Percentiles rank a stretch among this genome's conserved stretches.
These are phyloP conservation scores for Ageneiosus marmoratus DNA, from an alignment of 2,113 vertebrate species.

Conservation along the genomic window DNA sequence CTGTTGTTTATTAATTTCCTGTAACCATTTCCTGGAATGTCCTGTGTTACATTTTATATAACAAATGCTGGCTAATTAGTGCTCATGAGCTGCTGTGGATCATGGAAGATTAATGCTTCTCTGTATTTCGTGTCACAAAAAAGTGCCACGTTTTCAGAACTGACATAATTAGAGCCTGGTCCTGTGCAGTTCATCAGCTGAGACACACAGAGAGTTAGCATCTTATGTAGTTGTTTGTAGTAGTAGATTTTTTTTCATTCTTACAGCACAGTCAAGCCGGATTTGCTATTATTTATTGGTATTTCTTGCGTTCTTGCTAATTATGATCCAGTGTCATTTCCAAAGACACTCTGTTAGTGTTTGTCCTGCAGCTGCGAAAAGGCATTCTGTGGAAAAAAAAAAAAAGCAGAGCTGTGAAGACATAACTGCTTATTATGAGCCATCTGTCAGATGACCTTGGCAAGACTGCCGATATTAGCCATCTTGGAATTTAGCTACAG, in stretches of 20 bases:
- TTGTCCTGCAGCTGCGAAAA: slow-evolving; percentile 59
- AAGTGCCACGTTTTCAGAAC: background rate
- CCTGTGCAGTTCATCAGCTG: background rate
- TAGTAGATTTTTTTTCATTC: slow-evolving; percentile 12
- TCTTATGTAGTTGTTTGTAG: background rate
- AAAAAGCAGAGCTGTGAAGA: slow-evolving; percentile 58
- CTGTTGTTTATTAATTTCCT: background rate
- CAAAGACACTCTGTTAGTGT: slow-evolving; percentile 51
- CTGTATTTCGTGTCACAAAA: background rate
- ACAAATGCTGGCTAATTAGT: background rate
- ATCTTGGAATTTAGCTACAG: slow-evolving; percentile 26
- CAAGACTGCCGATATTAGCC: slow-evolving; percentile 5
- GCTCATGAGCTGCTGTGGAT: background rate
- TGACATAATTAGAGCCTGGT: too few species aligned
- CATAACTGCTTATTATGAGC: slow-evolving; percentile 69
- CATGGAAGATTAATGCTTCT: background rate
- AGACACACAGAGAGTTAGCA: background rate
- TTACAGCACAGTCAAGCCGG: slow-evolving; percentile 10
- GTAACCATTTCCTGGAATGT: background rate
- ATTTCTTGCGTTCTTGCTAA: slow-evolving; percentile 56
- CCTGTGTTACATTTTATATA: background rate
- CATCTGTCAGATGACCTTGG: slow-evolving; percentile 61
- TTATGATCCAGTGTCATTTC: slow-evolving; percentile 52
- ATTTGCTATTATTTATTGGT: slow-evolving; percentile 27
- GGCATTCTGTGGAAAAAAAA: slow-evolving; percentile 49